Conservation (phyloP, 2,797 vertebrate genomes). For the Odontamblyopus lacepedii region DNA sequence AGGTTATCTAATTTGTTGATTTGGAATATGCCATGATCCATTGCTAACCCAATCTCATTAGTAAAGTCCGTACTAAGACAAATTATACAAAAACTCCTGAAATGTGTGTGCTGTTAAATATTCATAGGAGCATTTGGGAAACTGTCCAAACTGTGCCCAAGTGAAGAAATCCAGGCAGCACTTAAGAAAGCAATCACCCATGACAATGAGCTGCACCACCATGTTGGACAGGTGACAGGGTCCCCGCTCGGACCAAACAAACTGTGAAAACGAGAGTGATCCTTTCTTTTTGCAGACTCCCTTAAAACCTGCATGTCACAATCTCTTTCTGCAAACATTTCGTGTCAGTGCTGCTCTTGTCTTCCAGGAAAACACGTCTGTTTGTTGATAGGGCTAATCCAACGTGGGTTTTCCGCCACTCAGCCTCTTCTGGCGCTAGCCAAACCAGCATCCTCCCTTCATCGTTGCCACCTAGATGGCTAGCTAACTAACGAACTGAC, state of each 20-base stretch:
- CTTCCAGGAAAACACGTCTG: conserved; percentile 23
- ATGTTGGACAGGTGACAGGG: conserved; percentile 39
- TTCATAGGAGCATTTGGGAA: conserved; percentile 14
- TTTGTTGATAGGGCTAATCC: conserved; percentile 70
- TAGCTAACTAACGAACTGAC: conserved; percentile 25
- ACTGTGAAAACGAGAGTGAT: conserved; percentile 13
- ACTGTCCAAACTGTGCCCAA: conserved; percentile 4
- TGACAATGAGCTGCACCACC: conserved; percentile 51
- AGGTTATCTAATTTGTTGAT: background rate
- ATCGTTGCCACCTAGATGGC: conserved; percentile 32
- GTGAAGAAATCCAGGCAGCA: conserved; percentile 13
- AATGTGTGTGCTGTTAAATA: background rate
- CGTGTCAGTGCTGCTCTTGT: conserved; percentile 48
- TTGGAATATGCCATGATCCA: background rate
- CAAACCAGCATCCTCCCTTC: conserved; percentile 57
- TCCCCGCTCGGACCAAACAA: conserved; percentile 35
- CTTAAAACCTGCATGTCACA: conserved; percentile 18
- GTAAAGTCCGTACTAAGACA: conserved; percentile 6
- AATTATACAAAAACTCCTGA: conserved; percentile 13
- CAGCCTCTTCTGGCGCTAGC: conserved; percentile 28
- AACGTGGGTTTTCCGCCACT: conserved; percentile 61
- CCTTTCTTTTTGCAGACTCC: conserved; percentile 17
- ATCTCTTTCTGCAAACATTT: conserved; percentile 49
- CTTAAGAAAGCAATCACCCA: conserved; percentile 24
- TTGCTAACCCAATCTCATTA: background rate